Conservation (phyloP, 2,113 vertebrate genomes). For the Rhodinocichla rosea region DNA sequence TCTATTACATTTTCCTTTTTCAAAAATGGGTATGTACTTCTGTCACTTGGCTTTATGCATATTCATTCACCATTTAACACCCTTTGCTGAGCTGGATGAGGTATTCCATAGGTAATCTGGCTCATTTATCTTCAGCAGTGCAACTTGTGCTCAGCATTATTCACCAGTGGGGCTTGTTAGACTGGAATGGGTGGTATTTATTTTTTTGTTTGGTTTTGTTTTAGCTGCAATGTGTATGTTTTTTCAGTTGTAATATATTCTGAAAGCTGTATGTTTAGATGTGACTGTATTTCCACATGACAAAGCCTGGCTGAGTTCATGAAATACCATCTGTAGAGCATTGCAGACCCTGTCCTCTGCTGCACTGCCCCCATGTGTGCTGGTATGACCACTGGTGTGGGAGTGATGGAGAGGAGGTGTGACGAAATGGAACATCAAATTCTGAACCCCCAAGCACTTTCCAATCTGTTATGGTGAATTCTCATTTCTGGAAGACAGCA, state of each 20-base stretch:
- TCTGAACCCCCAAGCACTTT: neutral
- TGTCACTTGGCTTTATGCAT: neutral
- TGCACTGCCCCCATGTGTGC: neutral
- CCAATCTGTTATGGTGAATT: neutral
- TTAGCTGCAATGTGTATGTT: neutral
- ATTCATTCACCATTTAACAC: neutral
- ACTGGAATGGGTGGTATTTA: neutral
- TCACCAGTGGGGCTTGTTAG: neutral
- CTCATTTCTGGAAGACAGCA: neutral
- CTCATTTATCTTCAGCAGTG: conserved; percentile 13
- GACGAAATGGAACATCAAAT: neutral
- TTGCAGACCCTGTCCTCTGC: neutral
- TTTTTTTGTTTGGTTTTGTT: neutral
- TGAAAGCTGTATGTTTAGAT: neutral
- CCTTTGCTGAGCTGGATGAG: neutral
- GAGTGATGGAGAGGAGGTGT: neutral
- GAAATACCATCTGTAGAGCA: neutral
- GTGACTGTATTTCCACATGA: neutral
- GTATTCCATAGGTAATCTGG: neutral
- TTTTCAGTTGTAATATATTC: neutral
- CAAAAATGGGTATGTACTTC: neutral
- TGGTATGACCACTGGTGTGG: neutral
- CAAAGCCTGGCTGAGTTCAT: neutral
- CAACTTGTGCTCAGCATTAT: neutral
- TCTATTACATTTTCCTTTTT: conserved; percentile 10